A percentile compares a stretch with the other conserved stretches of the same genome.
phyloP scores from a whole-genome alignment of 2,113 vertebrate species.

The Capra hircus region DNA sequence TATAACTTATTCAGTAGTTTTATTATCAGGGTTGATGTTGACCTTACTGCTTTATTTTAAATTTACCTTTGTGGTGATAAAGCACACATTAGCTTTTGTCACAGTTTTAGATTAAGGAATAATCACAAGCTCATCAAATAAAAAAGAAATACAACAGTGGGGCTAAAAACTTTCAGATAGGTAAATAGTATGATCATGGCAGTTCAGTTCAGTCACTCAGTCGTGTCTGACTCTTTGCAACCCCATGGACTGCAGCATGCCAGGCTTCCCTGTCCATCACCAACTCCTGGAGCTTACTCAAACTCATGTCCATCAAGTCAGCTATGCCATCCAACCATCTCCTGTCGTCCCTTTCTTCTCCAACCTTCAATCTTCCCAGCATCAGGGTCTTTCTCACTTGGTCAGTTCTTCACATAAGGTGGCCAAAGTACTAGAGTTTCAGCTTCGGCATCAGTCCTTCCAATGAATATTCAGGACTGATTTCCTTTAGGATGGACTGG shows the following conservation, averaged over 20 bases:
- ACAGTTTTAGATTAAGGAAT: background rate
- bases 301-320: background rate
- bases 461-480: background rate
- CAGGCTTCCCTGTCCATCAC: background rate
- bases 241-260: background rate
- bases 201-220: background rate
- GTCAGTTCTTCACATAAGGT: background rate
- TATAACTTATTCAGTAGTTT: background rate
- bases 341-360: fast-evolving
- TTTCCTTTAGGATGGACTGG: background rate
- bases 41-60: background rate
- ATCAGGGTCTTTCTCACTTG: background rate
- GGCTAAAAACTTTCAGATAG: background rate
- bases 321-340: background rate
- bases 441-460: background rate
- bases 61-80: background rate
- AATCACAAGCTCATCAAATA: background rate
- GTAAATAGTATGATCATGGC: background rate
- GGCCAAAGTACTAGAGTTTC: background rate
- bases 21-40: background rate
- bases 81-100: background rate
- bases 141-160: background rate
- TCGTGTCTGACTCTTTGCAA: fast-evolving
- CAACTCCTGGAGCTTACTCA: background rate
- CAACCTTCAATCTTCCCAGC: background rate